Percentiles rank a stretch among this genome's conserved stretches.
These are phyloP conservation scores for Parus major DNA, from an alignment of 2,113 vertebrate species.

Conservation along the genomic window DNA sequence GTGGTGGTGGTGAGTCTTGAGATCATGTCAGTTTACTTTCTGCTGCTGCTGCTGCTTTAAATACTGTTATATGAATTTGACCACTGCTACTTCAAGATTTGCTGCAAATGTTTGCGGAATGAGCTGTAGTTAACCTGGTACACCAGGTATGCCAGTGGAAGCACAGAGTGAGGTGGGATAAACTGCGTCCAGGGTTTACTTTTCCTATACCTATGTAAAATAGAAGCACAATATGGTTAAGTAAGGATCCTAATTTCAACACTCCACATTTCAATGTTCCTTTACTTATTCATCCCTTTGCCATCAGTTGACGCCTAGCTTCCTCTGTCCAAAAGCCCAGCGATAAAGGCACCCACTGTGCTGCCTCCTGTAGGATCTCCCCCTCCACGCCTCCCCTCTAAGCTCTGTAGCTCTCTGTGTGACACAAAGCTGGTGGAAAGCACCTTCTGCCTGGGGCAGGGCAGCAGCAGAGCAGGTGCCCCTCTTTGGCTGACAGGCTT, in stretches of 20 bases:
- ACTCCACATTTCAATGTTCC: neutral
- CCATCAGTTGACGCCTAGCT: neutral
- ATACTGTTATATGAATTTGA: neutral
- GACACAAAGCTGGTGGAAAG: neutral
- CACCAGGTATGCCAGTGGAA: neutral
- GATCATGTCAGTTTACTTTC: neutral
- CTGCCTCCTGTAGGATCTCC: neutral
- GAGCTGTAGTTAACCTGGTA: neutral
- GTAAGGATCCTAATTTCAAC: neutral
- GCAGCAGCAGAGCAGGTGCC: rapidly evolving
- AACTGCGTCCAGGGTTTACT: neutral
- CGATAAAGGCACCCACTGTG: neutral
- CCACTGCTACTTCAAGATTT: neutral
- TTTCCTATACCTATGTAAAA: neutral
- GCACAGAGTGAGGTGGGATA: neutral
- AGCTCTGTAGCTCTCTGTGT: neutral
- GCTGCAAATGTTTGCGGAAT: neutral
- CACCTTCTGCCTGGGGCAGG: neutral
- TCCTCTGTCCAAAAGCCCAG: neutral
- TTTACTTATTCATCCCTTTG: neutral
- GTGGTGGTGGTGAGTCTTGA: neutral
- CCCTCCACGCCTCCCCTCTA: rapidly evolving
- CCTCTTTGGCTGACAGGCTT: neutral
- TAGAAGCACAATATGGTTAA: neutral
- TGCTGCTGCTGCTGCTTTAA: neutral